A percentile compares a stretch with the other conserved stretches of the same genome.
phyloP scores from a whole-genome alignment of 2,113 vertebrate species.

The Uria aalge region DNA sequence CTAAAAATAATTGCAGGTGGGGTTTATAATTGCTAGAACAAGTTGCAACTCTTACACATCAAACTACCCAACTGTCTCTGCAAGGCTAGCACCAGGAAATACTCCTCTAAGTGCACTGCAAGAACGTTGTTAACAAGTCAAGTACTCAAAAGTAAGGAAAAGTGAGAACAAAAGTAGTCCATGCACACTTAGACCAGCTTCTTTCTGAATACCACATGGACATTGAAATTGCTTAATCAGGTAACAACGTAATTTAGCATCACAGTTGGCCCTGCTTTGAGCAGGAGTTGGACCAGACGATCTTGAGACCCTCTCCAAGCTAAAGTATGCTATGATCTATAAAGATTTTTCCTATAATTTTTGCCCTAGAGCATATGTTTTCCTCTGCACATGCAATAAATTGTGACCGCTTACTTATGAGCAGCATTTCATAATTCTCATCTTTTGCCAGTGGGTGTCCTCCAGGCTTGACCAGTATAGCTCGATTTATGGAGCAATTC shows the following conservation, averaged over 20 bases:
- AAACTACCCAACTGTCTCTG: not conserved
- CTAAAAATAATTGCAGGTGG: slow-evolving; percentile 61
- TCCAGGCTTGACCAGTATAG: not conserved
- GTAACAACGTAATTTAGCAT: not conserved
- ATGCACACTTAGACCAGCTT: not conserved
- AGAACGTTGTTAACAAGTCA: not conserved
- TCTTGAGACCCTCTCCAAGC: not conserved
- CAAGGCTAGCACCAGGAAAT: not conserved
- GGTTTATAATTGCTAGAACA: slow-evolving; percentile 38
- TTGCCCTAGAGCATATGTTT: not conserved
- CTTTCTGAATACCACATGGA: not conserved
- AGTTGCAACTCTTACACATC: slow-evolving; percentile 20
- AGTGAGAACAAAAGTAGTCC: not conserved
- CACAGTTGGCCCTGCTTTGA: not conserved
- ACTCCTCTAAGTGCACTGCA: not conserved
- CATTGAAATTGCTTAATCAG: not conserved
- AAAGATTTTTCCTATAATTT: not conserved
- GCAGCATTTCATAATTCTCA: not conserved
- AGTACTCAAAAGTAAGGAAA: not conserved
- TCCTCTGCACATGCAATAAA: not conserved
- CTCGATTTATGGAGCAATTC: not conserved
- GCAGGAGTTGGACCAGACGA: not conserved
- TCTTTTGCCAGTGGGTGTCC: not conserved
- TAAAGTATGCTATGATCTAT: not conserved
- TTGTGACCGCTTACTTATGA: not conserved